phyloP scores from a whole-genome alignment of 2,113 vertebrate species.

The rat (Rattus norvegicus) region DNA sequence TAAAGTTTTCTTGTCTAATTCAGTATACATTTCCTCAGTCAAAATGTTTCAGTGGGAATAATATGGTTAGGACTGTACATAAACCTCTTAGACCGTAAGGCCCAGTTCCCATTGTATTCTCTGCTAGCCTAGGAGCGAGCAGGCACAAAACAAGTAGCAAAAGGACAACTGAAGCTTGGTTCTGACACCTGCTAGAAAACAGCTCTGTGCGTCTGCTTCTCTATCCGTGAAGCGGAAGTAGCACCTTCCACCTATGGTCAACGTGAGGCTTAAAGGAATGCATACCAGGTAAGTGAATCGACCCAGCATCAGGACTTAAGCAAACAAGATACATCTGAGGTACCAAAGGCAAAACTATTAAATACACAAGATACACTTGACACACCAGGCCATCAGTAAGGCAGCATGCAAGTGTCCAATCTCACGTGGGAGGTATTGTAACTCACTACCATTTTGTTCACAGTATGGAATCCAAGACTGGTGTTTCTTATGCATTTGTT shows the following conservation, averaged over 20 bases:
- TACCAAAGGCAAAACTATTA: neutral
- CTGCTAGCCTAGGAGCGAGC: neutral
- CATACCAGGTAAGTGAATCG: neutral
- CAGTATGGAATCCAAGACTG: neutral
- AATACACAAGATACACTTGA: conserved; percentile 11
- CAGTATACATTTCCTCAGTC: conserved; percentile 10
- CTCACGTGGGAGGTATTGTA: neutral
- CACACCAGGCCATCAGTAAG: neutral
- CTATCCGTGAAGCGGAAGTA: neutral
- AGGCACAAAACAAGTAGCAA: neutral
- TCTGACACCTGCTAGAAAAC: neutral
- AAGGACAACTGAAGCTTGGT: neutral
- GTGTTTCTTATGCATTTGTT: neutral
- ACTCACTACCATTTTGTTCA: neutral
- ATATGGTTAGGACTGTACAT: neutral
- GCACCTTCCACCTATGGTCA: neutral
- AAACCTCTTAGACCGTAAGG: neutral
- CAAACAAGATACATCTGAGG: neutral
- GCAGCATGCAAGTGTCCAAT: neutral
- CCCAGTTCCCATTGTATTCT: too few species aligned
- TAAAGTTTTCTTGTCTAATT: conserved; percentile 23
- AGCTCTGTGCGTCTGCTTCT: neutral
- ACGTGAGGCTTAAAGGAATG: conserved; percentile 27
- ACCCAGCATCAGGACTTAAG: neutral
- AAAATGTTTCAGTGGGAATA: conserved; percentile 36